Conservation (phyloP, 2,113 vertebrate species). For the Periophthalmodon schlosseri region DNA sequence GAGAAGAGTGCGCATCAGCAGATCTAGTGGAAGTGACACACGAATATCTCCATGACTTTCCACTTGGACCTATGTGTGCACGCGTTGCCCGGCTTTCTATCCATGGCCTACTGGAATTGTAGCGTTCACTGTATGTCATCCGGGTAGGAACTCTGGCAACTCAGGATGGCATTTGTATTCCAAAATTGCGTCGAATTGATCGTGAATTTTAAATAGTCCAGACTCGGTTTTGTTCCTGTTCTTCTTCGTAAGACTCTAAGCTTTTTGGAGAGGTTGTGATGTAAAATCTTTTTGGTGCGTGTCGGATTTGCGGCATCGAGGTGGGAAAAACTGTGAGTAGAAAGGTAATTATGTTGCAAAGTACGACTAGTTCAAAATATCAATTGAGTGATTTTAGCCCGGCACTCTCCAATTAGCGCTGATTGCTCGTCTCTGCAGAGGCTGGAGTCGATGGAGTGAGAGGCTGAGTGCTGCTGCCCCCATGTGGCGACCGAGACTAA, state of each 20-base stretch:
- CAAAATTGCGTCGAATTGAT: constrained; percentile 41
- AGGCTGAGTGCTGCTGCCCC: constrained; percentile 64
- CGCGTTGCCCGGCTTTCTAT: no score
- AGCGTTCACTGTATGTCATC: no score
- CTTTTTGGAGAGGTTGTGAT: constrained; percentile 36
- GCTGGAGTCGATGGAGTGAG: constrained; percentile 2
- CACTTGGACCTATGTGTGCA: constrained; percentile 55
- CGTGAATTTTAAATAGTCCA: constrained; percentile 48
- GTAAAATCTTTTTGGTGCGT: constrained; percentile 36
- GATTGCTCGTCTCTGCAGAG: not conserved
- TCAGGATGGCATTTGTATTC: constrained; percentile 48
- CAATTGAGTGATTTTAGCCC: constrained; percentile 13
- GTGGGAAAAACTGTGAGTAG: constrained; percentile 17
- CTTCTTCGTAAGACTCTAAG: constrained; percentile 31
- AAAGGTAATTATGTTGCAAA: constrained; percentile 27
- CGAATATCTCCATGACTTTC: constrained; percentile 50
- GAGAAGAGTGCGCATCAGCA: constrained; percentile 38
- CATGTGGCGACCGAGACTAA: constrained; percentile 46
- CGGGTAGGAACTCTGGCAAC: not conserved
- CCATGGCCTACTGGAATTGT: no score
- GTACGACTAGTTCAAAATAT: constrained; percentile 26
- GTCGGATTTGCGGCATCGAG: constrained; percentile 15
- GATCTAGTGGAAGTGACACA: constrained; percentile 57
- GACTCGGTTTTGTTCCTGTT: constrained; percentile 30
- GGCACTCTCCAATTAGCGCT: constrained; percentile 27